Evolutionary conservation across 2,113 vertebrate genomes (phyloP).

Genomic region (Falcunculus frontatus): DNA sequence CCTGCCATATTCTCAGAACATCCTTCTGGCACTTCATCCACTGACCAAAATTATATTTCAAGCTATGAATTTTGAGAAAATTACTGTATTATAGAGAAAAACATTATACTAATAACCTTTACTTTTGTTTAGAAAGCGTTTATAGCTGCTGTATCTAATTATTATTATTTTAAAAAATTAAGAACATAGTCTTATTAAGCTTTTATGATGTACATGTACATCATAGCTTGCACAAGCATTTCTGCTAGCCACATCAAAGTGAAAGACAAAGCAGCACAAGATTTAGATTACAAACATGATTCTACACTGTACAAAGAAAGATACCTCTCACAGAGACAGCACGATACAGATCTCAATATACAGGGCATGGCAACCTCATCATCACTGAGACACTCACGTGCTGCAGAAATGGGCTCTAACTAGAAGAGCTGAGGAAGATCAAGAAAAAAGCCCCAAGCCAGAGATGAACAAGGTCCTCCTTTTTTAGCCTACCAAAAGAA

Average conservation of each 20-base stretch:
- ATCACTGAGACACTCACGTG: neutral
- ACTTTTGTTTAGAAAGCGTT: neutral
- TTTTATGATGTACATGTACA: neutral
- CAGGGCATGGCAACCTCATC: neutral
- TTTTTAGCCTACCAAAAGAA: neutral
- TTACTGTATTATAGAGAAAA: neutral
- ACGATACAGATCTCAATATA: neutral
- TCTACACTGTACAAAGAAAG: neutral
- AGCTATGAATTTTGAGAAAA: neutral
- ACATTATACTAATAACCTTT: neutral
- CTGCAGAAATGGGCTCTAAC: neutral
- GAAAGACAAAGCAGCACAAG: neutral
- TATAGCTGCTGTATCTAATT: neutral
- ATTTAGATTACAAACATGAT: neutral
- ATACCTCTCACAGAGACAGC: neutral
- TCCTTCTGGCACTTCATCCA: neutral
- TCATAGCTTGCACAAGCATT: neutral
- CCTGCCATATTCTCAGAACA: neutral
- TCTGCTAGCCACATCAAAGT: neutral
- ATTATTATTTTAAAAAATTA: neutral
- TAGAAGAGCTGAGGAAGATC: neutral
- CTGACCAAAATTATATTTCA: neutral
- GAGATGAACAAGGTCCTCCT: neutral
- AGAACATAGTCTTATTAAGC: neutral
- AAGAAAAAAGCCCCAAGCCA: neutral